Evolutionary conservation across 2,888 invertebrate genomes (phyloP).

Genomic region (Conistra vaccinii): DNA sequence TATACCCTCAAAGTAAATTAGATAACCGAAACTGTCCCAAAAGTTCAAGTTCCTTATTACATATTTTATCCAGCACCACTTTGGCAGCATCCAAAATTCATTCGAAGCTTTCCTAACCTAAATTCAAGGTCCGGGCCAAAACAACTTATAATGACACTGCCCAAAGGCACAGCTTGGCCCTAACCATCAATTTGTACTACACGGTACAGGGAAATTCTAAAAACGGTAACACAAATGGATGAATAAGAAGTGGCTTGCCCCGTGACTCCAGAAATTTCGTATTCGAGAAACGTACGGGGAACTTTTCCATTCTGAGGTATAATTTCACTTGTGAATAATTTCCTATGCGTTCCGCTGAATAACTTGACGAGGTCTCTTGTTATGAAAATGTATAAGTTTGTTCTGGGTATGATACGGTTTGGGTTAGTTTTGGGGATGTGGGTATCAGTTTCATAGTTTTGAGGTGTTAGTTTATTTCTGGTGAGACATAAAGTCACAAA

Average conservation of each 20-base stretch:
- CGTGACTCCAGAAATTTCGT: slow-evolving; percentile 64
- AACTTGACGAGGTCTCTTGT: slow-evolving; percentile 70
- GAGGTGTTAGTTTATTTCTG: slow-evolving; percentile 12
- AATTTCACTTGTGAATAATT: slow-evolving; percentile 77
- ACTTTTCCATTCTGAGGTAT: slow-evolving; percentile 75
- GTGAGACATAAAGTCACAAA: too few species aligned
- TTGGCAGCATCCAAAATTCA: slow-evolving; percentile 49
- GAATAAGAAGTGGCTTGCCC: slow-evolving; percentile 66
- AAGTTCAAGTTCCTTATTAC: slow-evolving; percentile 33
- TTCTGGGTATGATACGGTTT: slow-evolving; percentile 56
- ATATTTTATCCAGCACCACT: slow-evolving; percentile 50
- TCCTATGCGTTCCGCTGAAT: slow-evolving; percentile 70
- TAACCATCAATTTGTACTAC: slow-evolving; percentile 63
- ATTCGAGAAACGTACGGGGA: slow-evolving; percentile 64
- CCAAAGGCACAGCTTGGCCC: slow-evolving; percentile 54
- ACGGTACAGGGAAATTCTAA: slow-evolving; percentile 57
- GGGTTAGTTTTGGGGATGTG: slow-evolving; percentile 40
- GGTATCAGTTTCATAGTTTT: slow-evolving; percentile 22
- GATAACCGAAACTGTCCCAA: slow-evolving; percentile 34
- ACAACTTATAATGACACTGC: slow-evolving; percentile 45
- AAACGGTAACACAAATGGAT: slow-evolving; percentile 64
- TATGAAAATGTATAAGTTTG: slow-evolving; percentile 66
- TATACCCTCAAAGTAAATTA: slow-evolving; percentile 39
- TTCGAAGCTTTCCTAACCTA: slow-evolving; percentile 32
- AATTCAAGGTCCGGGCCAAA: slow-evolving; percentile 27